Evolutionary conservation across 2,113 vertebrate genomes (phyloP).

Genomic region (Anhinga rufa): DNA sequence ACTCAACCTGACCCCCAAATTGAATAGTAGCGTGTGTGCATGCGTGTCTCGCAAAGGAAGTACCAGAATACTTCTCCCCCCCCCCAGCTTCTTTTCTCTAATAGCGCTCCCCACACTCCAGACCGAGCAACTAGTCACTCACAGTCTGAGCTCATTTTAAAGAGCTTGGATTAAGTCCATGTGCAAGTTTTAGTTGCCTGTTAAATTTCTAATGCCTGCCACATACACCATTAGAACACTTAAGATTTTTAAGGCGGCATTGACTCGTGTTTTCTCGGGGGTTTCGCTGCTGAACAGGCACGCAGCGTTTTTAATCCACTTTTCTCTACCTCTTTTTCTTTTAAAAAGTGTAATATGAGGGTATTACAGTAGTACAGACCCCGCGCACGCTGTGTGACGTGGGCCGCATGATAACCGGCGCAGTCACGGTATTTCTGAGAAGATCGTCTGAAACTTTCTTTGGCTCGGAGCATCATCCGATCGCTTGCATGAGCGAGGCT

Average conservation of each 20-base stretch:
- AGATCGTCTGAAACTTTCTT: not conserved
- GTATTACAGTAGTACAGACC: not conserved
- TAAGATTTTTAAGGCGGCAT: slow-evolving; percentile 28
- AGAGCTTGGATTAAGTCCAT: slow-evolving; percentile 59
- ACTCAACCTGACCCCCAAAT: slow-evolving; percentile 59
- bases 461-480: not conserved
- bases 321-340: not conserved
- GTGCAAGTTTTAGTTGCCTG: slow-evolving; percentile 53
- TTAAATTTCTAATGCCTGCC: slow-evolving; percentile 62
- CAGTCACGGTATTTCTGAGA: not conserved
- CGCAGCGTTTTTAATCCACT: not conserved
- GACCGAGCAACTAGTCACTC: slow-evolving; percentile 50
- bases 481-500: not conserved
- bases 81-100: not conserved
- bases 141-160: slow-evolving; percentile 65
- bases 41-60: not conserved
- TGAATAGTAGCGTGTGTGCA: not conserved
- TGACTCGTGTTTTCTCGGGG: slow-evolving; percentile 19
- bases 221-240: slow-evolving; percentile 43
- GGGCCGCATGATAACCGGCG: not conserved
- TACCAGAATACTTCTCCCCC: not conserved
- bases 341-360: not conserved
- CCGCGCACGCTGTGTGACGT: not conserved
- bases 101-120: slow-evolving; percentile 24
- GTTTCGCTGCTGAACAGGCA: not conserved